Evolutionary conservation across 2,113 vertebrate species (phyloP), one percentile per base, ranked within the genome.

Genomic region (Stigmatopora nigra): DNA sequence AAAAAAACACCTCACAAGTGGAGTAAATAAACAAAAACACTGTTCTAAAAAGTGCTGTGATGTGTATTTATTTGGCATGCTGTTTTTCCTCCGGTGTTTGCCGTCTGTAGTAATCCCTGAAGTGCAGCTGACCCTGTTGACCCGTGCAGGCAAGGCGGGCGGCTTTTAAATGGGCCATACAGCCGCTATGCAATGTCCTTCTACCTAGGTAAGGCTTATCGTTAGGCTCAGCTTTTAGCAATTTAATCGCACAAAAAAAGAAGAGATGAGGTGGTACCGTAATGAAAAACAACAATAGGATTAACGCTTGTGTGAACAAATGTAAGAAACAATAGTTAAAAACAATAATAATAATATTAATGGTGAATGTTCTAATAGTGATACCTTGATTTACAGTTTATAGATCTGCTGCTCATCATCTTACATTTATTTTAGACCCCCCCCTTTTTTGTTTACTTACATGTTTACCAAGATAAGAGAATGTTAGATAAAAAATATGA

Each of bases 41-140:
- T 55, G 52, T 53, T 52, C 4, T 53, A 53, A 11, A 2, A 10
- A 41, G 7, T 41, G 6, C 2, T 14, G 31, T 11, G 57, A 1
- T 36, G 31, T 38, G 55, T 35, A 15, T 38, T 38, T 38, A 38
- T n/a, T 36, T n/a, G 16, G 3, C 38, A 13, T 49, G n/a, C 41
- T 51, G 45, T 63, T 10, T 56, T 35, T 61, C 15, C 48, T n/a
- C 63, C 7, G 20, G 61, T 56, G 55, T 70, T 65, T 63, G 20
- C 0, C 55, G 49, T 44, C 3, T 70, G 52, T 79, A 81, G 49
- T 79, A 82, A 81, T 85, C 77, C 63, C 61, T 67, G 35, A 65
- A 79, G 72, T 79, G 78, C 65, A 60, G 46, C 20, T 65, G 80
- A 78, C 76, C 75, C 16, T 47, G 19, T 31, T 69, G 63, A 76